phyloP scores from a whole-genome alignment of 2,113 vertebrate genomes.

The Rafetus swinhoei region DNA sequence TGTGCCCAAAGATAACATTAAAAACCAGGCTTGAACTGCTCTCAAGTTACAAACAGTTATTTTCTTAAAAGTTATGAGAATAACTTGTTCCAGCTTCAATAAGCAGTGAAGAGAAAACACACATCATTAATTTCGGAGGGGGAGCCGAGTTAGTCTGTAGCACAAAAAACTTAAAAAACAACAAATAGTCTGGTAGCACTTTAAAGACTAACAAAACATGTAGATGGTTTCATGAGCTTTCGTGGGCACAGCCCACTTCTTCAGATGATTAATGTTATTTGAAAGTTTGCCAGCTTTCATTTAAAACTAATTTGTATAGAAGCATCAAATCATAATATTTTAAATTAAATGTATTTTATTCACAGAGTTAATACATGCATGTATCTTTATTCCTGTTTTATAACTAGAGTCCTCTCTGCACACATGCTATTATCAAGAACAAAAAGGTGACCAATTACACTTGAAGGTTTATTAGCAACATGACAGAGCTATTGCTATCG shows the following conservation, averaged over 20 bases:
- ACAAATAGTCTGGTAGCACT: too few relatives aligned
- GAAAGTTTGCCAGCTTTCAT: neutral
- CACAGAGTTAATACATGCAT: neutral
- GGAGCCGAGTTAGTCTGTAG: too few relatives aligned
- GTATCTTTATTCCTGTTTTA: neutral
- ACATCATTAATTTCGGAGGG: too few relatives aligned
- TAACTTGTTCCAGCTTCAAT: neutral
- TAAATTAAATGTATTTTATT: neutral
- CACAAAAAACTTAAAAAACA: too few relatives aligned
- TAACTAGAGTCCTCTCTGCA: neutral
- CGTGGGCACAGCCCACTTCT: too few relatives aligned
- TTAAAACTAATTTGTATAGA: neutral
- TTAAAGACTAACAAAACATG: too few relatives aligned
- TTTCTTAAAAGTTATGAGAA: neutral
- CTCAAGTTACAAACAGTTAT: neutral
- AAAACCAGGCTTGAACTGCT: neutral
- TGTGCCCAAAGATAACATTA: rapidly evolving
- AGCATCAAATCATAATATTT: neutral
- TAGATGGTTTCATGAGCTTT: too few relatives aligned
- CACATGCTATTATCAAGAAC: neutral
- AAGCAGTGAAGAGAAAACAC: neutral
- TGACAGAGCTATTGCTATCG: neutral
- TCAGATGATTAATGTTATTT: too few relatives aligned
- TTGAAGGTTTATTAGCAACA: neutral
- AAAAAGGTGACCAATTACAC: neutral